Evolutionary conservation across 2,797 vertebrate genomes (phyloP), one percentile per base, ranked within the genome.

Genomic region (Loriculus beryllinus): DNA sequence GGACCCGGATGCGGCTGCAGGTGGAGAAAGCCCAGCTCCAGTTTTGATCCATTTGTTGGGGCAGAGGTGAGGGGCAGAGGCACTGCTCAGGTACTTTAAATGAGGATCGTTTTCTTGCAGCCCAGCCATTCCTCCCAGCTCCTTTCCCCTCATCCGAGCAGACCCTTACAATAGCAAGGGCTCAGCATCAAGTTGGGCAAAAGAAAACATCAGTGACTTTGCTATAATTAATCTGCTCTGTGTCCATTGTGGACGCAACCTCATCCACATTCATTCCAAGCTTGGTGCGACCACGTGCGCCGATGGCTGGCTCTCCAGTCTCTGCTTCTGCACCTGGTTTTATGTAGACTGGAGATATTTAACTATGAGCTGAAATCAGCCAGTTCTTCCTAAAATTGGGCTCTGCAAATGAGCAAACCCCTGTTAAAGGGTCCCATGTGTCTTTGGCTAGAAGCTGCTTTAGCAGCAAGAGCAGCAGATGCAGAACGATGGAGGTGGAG

Each of bases 341-440:
- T 20, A 49, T 12, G 39, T 15, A 42, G 59, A 45, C 40, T 77
- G 68, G 54, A 52, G 67, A 43, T 43, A 72, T 63, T 88, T 28
- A 79, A 43, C 83, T 4, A 0, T 2, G 29, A 86, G 70, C 52
- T 13, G 29, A 80, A 96, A 82, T 70, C 84, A 82, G 70, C 40
- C 60, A 11, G 52, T 82, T 90, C 82, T 82, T 69, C 93, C 49
- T n/a, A 20, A 71, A 51, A 60, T 7, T 6, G 22, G 82, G 69
- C 78, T 75, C 77, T 84, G 68, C 91, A 81, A 82, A 86, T 16
- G 33, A 90, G 68, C 83, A 88, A 71, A 93, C 47, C 81, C 8
- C 6, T 72, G 83, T 76, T 95, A 94, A 96, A 72, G 91, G 81
- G 81, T 45, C 88, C 91, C 96, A 93, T 93, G 88, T 96, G 94